Conservation (phyloP, 2,888 invertebrate species). For the Heterodera filipjevi region DNA sequence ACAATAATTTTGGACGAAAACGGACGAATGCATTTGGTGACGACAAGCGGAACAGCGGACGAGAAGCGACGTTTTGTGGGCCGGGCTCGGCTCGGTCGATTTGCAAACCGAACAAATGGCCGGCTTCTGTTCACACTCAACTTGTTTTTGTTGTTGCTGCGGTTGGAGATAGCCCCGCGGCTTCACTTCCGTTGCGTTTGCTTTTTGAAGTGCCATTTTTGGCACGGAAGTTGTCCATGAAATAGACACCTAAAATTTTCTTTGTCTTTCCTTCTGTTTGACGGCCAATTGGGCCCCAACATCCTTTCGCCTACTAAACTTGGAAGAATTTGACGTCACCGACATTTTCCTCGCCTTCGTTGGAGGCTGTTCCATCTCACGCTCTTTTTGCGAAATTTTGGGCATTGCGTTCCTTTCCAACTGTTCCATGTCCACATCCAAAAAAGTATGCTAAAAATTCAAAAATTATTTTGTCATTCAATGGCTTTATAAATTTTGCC, state of each 20-base stretch:
- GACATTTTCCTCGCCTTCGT: not conserved
- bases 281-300: not conserved
- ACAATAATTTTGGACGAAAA: not conserved
- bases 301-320: not conserved
- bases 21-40: slow-evolving; percentile 31
- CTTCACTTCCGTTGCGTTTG: not conserved
- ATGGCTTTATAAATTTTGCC: no score
- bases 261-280: no score
- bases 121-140: not conserved
- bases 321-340: not conserved
- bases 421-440: not conserved
- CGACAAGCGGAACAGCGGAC: slow-evolving; percentile 30
- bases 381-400: not conserved
- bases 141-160: not conserved
- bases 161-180: not conserved
- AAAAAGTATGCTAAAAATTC: not conserved
- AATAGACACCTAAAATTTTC: not conserved
- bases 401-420: not conserved
- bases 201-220: not conserved
- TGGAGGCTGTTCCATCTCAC: not conserved
- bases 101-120: slow-evolving; percentile 23
- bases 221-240: not conserved
- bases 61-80: slow-evolving; percentile 9
- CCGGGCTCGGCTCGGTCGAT: slow-evolving; percentile 17
- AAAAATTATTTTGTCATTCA: not conserved